phyloP scores from a whole-genome alignment of 2,113 vertebrate genomes.

The Charina bottae region DNA sequence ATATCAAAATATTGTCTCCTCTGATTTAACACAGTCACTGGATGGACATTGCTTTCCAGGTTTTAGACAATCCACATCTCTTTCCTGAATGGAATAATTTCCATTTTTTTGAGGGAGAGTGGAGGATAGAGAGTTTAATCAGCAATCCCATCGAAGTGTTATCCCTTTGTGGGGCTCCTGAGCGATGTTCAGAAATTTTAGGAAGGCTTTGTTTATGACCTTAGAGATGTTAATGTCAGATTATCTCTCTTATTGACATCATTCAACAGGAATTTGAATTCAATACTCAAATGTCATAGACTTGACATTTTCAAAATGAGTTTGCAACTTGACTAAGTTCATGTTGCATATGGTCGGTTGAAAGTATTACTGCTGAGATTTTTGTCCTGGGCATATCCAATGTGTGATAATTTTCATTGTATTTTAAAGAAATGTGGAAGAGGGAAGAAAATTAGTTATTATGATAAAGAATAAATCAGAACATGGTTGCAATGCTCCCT shows the following conservation, averaged over 20 bases:
- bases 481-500: neutral
- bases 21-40: neutral
- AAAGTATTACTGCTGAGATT: neutral
- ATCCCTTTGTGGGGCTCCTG: neutral
- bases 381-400: neutral
- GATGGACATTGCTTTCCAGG: neutral
- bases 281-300: neutral
- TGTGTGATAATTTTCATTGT: neutral
- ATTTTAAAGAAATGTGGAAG: conserved; percentile 1
- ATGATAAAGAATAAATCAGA: neutral
- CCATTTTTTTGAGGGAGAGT: neutral
- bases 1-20: neutral
- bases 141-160: neutral
- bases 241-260: neutral
- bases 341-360: neutral
- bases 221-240: neutral
- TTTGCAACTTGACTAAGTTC: neutral
- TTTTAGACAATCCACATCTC: neutral
- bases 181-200: neutral
- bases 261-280: neutral
- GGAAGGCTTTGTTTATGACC: neutral
- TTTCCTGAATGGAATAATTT: neutral
- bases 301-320: neutral
- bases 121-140: neutral
- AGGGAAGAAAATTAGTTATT: neutral